Conservation (phyloP, 2,113 vertebrate genomes). For the Poeciliopsis prolifica region DNA sequence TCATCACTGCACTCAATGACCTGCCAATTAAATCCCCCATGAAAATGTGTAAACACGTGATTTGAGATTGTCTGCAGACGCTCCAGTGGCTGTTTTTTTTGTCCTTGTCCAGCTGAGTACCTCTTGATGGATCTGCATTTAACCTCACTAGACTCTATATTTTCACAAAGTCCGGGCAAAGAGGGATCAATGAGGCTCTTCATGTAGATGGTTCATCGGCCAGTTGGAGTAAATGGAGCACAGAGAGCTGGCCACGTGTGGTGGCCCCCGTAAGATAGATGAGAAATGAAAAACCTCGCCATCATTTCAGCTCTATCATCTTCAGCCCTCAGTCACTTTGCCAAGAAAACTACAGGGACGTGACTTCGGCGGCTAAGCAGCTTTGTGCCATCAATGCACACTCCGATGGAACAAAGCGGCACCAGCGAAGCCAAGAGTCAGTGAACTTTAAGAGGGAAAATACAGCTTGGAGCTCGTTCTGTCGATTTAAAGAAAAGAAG, state of each 20-base stretch:
- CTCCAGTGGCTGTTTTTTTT: constrained; percentile 16
- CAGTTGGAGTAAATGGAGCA: constrained; percentile 59
- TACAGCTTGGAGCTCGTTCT: constrained; percentile 14
- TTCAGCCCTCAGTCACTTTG: constrained; percentile 55
- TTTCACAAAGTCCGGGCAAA: constrained; percentile 61
- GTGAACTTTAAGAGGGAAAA: constrained; percentile 27
- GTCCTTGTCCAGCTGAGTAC: constrained; percentile 25
- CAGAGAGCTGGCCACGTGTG: constrained; percentile 21
- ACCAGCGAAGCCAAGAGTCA: constrained; percentile 12
- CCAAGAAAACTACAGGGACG: constrained; percentile 34
- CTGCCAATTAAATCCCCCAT: constrained; percentile 14
- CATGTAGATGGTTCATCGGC: constrained; percentile 69
- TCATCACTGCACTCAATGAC: constrained; percentile 5
- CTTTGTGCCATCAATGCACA: constrained; percentile 6
- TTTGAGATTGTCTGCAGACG: constrained; percentile 1
- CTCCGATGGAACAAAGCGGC: constrained; percentile 7
- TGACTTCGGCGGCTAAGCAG: constrained; percentile 32
- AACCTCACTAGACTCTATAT: constrained; percentile 39
- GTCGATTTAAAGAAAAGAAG: constrained; percentile 22
- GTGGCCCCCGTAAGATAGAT: constrained; percentile 61
- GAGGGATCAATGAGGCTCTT: constrained; percentile 67
- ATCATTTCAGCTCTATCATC: constrained; percentile 67
- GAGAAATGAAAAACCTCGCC: constrained; percentile 47
- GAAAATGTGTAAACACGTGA: constrained; percentile 24
- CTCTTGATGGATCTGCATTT: constrained; percentile 47